Conservation (phyloP, 2,888 invertebrate species). For the Epinotia bilunana region DNA sequence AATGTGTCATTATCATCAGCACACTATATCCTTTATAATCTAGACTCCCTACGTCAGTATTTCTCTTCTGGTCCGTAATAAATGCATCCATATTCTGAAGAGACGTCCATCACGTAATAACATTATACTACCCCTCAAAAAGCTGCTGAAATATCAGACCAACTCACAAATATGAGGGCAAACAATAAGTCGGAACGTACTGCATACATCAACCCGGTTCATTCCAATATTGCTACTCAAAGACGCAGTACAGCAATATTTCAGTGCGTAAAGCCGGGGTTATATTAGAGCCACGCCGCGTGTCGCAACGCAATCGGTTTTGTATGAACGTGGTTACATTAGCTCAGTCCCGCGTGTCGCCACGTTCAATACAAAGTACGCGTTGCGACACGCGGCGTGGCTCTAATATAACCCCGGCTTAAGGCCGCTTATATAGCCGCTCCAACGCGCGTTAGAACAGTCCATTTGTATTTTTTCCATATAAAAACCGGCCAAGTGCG, state of each 20-base stretch:
- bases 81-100: conserved; percentile 3
- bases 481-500: no score
- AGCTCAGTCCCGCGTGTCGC: no score
- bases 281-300: no score
- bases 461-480: no score
- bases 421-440: no score
- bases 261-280: conserved; percentile 6
- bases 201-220: conserved; percentile 45
- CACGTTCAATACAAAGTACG: no score
- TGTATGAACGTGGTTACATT: no score
- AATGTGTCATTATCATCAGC: no score
- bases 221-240: conserved; percentile 49
- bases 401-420: no score
- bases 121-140: conserved; percentile 37
- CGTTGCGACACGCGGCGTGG: no score
- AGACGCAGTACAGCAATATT: neutral
- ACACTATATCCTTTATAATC: neutral
- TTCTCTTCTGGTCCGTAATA: neutral
- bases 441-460: no score
- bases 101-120: conserved; percentile 44
- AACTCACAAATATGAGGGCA: conserved; percentile 49
- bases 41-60: neutral
- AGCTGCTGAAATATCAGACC: conserved; percentile 43
- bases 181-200: conserved; percentile 48
- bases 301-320: no score